A percentile compares a stretch with the other conserved stretches of the same genome.
These are phyloP conservation scores for Lordiphosa clarofinis DNA, from an alignment of 1,140 invertebrate species.

Conservation along the genomic window DNA sequence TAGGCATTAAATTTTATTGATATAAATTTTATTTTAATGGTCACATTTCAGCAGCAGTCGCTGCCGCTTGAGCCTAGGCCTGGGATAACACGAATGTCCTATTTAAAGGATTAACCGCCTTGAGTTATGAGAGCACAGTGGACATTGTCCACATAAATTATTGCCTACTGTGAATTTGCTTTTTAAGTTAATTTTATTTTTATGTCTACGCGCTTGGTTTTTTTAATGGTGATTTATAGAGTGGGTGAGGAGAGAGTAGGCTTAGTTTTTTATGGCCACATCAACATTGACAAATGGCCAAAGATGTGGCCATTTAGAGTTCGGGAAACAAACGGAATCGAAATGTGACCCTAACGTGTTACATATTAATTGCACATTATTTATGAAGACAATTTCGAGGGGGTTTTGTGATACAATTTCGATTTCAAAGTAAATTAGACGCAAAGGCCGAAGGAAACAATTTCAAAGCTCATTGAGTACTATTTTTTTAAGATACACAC, in stretches of 20 bases:
- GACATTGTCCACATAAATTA: conserved; percentile 62
- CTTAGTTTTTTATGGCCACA: conserved; percentile 68
- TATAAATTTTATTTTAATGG: conserved; percentile 78
- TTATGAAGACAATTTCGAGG: conserved; percentile 38
- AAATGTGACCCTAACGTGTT: conserved; percentile 60
- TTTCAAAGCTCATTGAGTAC: conserved; percentile 71
- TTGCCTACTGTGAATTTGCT: conserved; percentile 61
- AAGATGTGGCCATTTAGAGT: conserved; percentile 49
- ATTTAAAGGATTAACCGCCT: conserved; percentile 74
- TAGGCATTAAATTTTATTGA: conserved; percentile 61
- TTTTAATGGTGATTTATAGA: conserved; percentile 75
- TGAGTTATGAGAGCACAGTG: conserved; percentile 65
- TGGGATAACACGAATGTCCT: conserved; percentile 76
- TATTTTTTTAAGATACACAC: too few species aligned
- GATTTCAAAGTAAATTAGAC: conserved; percentile 55
- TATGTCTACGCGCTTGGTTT: conserved; percentile 67
- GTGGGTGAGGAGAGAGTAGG: conserved; percentile 12
- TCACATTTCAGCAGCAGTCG: conserved; percentile 41
- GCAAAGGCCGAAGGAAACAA: conserved; percentile 26
- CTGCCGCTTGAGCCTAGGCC: background rate
- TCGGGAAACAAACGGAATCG: conserved; percentile 24
- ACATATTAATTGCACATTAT: conserved; percentile 76
- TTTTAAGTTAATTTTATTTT: conserved; percentile 78
- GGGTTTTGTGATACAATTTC: conserved; percentile 42
- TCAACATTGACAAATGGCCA: conserved; percentile 71